Evolutionary conservation across 2,113 vertebrate species (phyloP).

Genomic region (Diglossa brunneiventris): DNA sequence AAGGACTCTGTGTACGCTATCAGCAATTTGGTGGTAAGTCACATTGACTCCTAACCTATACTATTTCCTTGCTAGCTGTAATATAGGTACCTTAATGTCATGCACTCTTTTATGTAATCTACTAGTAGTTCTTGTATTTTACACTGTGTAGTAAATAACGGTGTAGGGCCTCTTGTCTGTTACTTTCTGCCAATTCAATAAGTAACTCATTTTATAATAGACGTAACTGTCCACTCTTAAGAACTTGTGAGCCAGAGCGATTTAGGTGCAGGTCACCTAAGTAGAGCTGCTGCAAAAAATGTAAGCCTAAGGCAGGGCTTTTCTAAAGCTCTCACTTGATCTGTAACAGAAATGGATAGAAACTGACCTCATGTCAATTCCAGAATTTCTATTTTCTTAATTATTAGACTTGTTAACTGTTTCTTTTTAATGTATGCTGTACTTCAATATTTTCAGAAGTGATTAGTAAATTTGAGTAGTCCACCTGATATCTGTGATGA

Average conservation of each 20-base stretch:
- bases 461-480: neutral
- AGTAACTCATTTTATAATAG: neutral
- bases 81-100: neutral
- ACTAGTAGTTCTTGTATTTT: neutral
- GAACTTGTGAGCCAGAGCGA: fast-evolving
- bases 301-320: neutral
- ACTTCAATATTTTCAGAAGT: neutral
- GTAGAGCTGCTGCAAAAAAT: neutral
- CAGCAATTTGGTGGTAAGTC: fast-evolving
- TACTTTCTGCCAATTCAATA: neutral
- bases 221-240: neutral
- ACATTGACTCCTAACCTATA: neutral
- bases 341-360: neutral
- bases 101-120: neutral
- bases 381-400: neutral
- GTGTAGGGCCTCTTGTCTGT: neutral
- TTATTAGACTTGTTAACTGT: neutral
- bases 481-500: neutral
- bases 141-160: neutral
- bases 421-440: neutral
- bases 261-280: neutral
- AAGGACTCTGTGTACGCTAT: neutral
- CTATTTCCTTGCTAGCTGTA: neutral
- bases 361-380: neutral
- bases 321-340: neutral